A percentile compares a stretch with the other conserved stretches of the same genome.
phyloP scores from a whole-genome alignment of 2,888 invertebrate genomes.

The Allacma fusca region DNA sequence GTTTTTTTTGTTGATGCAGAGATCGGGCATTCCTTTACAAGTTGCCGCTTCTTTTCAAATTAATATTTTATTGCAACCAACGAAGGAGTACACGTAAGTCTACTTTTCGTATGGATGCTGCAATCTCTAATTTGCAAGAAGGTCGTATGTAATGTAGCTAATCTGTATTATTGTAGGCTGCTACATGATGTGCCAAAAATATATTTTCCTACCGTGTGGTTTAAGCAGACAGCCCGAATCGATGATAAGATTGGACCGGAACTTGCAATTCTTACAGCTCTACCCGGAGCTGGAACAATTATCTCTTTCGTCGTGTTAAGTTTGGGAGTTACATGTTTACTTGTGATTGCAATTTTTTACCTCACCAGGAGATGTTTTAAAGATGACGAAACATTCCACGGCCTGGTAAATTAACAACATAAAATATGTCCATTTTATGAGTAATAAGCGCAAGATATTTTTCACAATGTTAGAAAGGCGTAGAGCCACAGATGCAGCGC shows the following conservation, averaged over 20 bases:
- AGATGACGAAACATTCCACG: constrained; percentile 53
- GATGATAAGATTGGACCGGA: constrained; percentile 70
- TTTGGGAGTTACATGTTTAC: constrained; percentile 65
- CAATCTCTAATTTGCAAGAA: background rate
- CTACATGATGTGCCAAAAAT: constrained; percentile 68
- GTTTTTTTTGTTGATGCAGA: constrained; percentile 65
- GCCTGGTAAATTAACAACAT: constrained; percentile 34
- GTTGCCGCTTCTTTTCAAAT: constrained; percentile 81
- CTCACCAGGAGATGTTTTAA: constrained; percentile 56
- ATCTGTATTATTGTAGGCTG: constrained; percentile 66
- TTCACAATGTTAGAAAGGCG: too few relatives aligned
- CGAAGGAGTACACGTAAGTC: constrained; percentile 72
- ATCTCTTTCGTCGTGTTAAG: constrained; percentile 69
- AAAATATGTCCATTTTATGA: too few relatives aligned
- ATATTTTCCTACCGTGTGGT: constrained; percentile 79
- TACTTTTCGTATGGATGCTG: background rate
- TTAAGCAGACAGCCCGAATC: constrained; percentile 73
- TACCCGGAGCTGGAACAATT: constrained; percentile 69
- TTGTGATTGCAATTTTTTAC: constrained; percentile 63
- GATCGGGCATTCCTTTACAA: constrained; percentile 78
- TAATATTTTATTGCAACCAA: constrained; percentile 76
- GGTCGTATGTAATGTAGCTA: constrained; percentile 25
- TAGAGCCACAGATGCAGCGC: too few relatives aligned
- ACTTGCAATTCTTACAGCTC: constrained; percentile 68
- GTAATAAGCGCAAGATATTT: too few relatives aligned